Base-by-base conservation (phyloP, 2,113 vertebrate species). In the Pontoporia blainvillei region DNA sequence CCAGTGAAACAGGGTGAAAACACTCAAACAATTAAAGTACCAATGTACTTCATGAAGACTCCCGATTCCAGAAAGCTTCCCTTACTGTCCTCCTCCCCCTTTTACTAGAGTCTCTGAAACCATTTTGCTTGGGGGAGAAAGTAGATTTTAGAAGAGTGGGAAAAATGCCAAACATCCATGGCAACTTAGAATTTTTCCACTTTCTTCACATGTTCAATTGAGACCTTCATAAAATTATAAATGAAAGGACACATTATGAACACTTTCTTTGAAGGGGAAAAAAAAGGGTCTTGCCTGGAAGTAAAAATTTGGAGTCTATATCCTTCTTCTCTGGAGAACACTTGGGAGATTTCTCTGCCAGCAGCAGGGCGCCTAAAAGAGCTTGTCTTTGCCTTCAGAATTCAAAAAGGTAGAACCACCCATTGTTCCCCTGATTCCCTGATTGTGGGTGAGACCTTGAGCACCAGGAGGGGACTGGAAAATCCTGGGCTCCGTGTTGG, bases 191-290 rank as follows among this genome's bases (percentile, higher is more conserved):
- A 93, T 98, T 98, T 98, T 99, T 98, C 98, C 98, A 98, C 97
- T 98, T 98, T 98, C 98, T 98, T 98, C 98, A 98, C 97, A 98
- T 98, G 98, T 97, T 98, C 96, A 98, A 97, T 98, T 97, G 97
- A 99, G 98, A 98, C 98, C 93, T 98, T 97, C 98, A 98, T 98
- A 98, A 98, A 98, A 98, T 98, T 95, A 93, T 85, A 98, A 99
- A 98, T 98, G 98, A 98, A 98, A 98, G 98, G 97, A 59, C 78
- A 98, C 97, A 98, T 98, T 98, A 98, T 98, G 97, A 98, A 96
- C 89, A 97, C 98, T 98, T 98, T 98, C 90, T 95, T 93, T 98
- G 97, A 98, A 98, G 64, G 72, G 36, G 11, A 12, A 67, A 34
- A 46, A 66, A 10, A 21, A 23, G 59, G 96, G 75, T 93, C 98